These are phyloP conservation scores for Lycocorax pyrrhopterus DNA, from an alignment of 2,113 vertebrate species.

Conservation along the genomic window DNA sequence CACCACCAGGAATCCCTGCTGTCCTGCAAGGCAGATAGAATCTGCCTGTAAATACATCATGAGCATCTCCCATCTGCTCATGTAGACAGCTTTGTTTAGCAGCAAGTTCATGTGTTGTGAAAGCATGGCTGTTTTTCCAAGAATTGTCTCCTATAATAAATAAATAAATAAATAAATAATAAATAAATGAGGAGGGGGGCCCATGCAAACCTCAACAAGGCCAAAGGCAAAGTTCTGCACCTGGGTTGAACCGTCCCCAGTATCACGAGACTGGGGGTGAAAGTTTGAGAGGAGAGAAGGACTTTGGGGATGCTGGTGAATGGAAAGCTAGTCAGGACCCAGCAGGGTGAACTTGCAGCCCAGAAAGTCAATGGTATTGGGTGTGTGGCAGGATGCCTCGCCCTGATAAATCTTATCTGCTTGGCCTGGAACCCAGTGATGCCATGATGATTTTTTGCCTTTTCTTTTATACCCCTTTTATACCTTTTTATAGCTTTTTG, in stretches of 20 bases:
- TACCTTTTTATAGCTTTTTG: too few species aligned
- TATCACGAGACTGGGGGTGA: background rate
- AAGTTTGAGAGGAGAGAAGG: background rate
- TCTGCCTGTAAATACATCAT: background rate
- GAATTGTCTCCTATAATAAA: background rate
- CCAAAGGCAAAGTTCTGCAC: background rate
- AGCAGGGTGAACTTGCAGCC: background rate
- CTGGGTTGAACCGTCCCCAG: background rate
- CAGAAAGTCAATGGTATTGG: background rate
- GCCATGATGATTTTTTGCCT: too few species aligned
- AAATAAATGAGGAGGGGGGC: background rate
- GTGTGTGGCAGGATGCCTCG: background rate
- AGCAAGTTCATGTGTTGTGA: background rate
- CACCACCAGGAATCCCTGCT: background rate
- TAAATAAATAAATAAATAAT: background rate
- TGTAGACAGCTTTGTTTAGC: rapidly evolving
- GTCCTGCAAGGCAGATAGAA: background rate
- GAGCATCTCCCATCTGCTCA: background rate
- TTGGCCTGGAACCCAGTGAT: too few species aligned
- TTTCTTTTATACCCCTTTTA: too few species aligned
- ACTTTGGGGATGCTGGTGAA: background rate
- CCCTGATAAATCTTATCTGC: background rate
- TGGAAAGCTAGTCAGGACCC: background rate
- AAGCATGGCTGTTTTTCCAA: background rate
- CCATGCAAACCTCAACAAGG: background rate